Conservation (phyloP, 2,888 invertebrate species). For the Apamea anceps region DNA sequence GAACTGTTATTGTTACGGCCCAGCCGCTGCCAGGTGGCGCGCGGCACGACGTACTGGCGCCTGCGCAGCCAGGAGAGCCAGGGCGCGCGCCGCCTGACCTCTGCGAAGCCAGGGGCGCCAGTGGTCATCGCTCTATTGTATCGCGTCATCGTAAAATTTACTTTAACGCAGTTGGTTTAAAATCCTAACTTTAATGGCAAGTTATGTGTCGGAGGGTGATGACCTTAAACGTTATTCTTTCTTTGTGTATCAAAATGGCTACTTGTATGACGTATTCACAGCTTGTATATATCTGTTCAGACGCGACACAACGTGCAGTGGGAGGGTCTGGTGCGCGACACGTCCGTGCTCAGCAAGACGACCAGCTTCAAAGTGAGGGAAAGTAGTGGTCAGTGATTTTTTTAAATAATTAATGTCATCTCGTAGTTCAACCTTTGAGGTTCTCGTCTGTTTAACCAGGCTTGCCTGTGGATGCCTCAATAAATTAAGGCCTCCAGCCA, state of each 20-base stretch:
- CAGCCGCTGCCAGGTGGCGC: no score
- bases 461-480: no score
- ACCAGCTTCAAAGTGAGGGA: slow-evolving; percentile 95
- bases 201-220: no score
- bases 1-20: neutral
- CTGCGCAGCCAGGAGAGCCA: neutral
- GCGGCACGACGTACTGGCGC: no score
- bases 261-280: neutral
- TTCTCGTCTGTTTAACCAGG: no score
- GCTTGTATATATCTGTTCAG: slow-evolving; percentile 75
- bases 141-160: neutral
- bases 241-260: neutral
- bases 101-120: neutral
- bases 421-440: no score
- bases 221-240: neutral
- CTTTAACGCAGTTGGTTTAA: no score
- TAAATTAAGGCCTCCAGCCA: no score
- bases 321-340: slow-evolving; percentile 96
- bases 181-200: no score
- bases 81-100: neutral
- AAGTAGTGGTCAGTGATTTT: slow-evolving; percentile 89
- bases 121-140: neutral
- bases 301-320: slow-evolving; percentile 96
- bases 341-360: slow-evolving; percentile 92
- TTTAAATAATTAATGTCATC: no score